Conservation (phyloP, 2,113 vertebrate species). For the Microcebus murinus region DNA sequence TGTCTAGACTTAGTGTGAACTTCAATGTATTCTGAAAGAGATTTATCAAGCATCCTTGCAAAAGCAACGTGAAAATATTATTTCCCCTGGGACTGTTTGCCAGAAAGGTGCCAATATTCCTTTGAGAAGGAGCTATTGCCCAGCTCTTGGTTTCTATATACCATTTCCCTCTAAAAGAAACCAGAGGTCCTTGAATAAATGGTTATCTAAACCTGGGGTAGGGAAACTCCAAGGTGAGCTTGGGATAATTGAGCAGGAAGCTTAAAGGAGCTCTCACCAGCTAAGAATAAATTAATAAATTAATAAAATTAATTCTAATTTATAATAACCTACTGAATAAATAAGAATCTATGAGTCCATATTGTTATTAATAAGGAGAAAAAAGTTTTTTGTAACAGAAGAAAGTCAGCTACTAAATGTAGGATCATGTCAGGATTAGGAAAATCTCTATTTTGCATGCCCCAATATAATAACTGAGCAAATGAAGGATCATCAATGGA, state of each 20-base stretch:
- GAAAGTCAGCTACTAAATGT: neutral
- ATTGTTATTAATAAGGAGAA: neutral
- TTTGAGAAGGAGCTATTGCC: neutral
- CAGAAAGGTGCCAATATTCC: neutral
- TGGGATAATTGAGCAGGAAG: neutral
- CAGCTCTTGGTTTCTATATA: neutral
- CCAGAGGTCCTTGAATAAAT: neutral
- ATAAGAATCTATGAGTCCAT: neutral
- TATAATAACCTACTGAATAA: neutral
- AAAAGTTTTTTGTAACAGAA: neutral
- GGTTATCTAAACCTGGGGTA: neutral
- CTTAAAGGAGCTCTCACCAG: neutral
- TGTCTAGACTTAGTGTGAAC: neutral
- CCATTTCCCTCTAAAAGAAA: neutral
- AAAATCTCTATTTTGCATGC: neutral
- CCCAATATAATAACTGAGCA: neutral
- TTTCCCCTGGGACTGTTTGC: neutral
- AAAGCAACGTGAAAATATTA: neutral
- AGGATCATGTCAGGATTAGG: neutral
- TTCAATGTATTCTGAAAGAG: neutral
- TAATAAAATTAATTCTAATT: neutral
- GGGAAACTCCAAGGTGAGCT: neutral
- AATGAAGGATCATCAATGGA: neutral
- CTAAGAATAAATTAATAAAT: neutral
- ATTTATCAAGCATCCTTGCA: neutral